Percentiles rank a stretch among this genome's conserved stretches.
phyloP scores from a whole-genome alignment of 2,797 vertebrate genomes.

The Scarus forsteni region DNA sequence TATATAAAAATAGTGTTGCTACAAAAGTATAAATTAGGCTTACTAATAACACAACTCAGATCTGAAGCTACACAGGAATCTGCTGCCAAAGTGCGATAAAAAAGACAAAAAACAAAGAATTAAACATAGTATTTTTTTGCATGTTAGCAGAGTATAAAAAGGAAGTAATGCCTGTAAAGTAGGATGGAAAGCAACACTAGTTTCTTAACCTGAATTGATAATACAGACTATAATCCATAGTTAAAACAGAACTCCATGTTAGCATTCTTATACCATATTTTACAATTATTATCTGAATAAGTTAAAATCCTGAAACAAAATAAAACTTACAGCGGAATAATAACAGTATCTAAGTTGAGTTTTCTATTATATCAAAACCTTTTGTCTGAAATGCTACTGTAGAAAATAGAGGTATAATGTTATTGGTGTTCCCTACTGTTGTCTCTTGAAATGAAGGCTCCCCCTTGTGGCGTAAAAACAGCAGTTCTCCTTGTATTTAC shows the following conservation, averaged over 20 bases:
- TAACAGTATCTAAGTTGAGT: constrained; percentile 83
- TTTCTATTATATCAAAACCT: constrained; percentile 82
- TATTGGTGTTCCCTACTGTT: constrained; percentile 78
- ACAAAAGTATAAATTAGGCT: constrained; percentile 99
- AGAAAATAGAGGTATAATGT: constrained; percentile 89
- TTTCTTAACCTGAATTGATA: constrained; percentile 80
- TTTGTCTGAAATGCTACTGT: constrained; percentile 84
- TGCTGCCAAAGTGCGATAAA: constrained; percentile 93
- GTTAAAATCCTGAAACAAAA: constrained; percentile 81
- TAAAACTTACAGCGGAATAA: constrained; percentile 75
- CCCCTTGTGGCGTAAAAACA: constrained; percentile 85
- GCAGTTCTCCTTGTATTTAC: constrained; percentile 82
- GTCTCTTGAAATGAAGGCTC: constrained; percentile 79
- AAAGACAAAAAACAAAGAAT: constrained; percentile 77
- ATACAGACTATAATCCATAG: constrained; percentile 72
- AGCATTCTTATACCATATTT: constrained; percentile 74
- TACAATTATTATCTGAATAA: constrained; percentile 80
- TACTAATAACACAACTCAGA: constrained; percentile 97
- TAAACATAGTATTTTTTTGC: constrained; percentile 68
- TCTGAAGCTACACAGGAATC: constrained; percentile 92
- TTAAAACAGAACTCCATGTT: constrained; percentile 72
- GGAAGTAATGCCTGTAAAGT: constrained; percentile 78
- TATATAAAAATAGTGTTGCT: constrained; percentile 99
- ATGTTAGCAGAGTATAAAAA: constrained; percentile 82
- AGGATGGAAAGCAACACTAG: constrained; percentile 80